Conservation (phyloP, 35 echinoderm and acorn worm species). For the Lytechinus variegatus region DNA sequence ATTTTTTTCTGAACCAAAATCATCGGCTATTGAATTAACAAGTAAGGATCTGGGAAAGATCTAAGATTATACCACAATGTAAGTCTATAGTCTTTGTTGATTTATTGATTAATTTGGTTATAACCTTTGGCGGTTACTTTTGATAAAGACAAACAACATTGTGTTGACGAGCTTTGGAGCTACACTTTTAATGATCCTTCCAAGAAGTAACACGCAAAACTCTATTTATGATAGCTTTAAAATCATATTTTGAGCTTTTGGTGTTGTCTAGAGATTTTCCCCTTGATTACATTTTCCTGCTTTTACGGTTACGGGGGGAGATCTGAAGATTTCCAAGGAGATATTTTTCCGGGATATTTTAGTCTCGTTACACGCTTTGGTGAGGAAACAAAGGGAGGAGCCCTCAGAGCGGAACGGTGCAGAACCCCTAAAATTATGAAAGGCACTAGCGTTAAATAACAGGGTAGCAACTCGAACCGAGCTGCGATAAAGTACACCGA, state of each 20-base stretch:
- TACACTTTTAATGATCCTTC: too few species aligned
- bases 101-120: too few species aligned
- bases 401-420: not conserved
- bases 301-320: not conserved
- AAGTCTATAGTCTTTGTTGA: too few species aligned
- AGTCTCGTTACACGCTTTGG: slow-evolving; percentile 42
- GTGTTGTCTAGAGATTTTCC: not conserved
- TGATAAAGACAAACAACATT: too few species aligned
- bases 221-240: not conserved
- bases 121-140: too few species aligned
- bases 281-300: not conserved
- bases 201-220: not conserved
- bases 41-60: too few species aligned
- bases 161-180: too few species aligned
- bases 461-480: not conserved
- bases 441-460: not conserved
- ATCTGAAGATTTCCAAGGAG: not conserved
- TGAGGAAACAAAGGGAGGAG: not conserved
- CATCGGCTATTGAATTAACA: not conserved
- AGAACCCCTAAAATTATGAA: slow-evolving; percentile 18
- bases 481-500: slow-evolving; percentile 44
- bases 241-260: not conserved
- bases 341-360: slow-evolving; percentile 12
- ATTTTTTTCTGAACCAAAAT: not conserved
- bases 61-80: too few species aligned